Conservation (phyloP, 1,140 invertebrate genomes). For the Bombus huntii region DNA sequence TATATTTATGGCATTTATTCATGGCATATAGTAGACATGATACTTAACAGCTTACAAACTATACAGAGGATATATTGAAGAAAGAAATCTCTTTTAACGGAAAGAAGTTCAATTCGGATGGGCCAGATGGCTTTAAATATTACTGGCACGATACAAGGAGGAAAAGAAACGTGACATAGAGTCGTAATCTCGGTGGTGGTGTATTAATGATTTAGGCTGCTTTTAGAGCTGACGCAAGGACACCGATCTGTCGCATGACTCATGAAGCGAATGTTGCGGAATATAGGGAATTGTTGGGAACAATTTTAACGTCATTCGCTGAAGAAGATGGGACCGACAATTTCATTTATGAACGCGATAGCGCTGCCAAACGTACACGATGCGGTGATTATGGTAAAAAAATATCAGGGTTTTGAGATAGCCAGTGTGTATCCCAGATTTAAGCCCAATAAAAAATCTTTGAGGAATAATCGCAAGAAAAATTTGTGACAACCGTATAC, state of each 20-base stretch:
- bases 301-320: neutral
- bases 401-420: neutral
- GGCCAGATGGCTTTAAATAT: neutral
- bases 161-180: neutral
- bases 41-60: too few species aligned
- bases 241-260: neutral
- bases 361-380: neutral
- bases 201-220: neutral
- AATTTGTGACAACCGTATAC: too few species aligned
- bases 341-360: neutral
- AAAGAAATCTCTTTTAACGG: neutral
- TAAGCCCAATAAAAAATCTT: too few species aligned
- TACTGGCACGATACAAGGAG: neutral
- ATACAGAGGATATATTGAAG: too few species aligned
- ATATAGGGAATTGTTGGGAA: neutral
- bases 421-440: fast-evolving
- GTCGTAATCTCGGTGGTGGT: neutral
- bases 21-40: too few species aligned
- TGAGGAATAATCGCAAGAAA: too few species aligned
- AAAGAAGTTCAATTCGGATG: neutral
- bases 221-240: neutral
- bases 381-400: neutral
- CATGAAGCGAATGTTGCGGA: neutral
- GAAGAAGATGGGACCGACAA: neutral
- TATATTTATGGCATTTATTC: too few species aligned